Conservation (phyloP, 2,797 vertebrate genomes). For the Melanotaenia parkinsoni region DNA sequence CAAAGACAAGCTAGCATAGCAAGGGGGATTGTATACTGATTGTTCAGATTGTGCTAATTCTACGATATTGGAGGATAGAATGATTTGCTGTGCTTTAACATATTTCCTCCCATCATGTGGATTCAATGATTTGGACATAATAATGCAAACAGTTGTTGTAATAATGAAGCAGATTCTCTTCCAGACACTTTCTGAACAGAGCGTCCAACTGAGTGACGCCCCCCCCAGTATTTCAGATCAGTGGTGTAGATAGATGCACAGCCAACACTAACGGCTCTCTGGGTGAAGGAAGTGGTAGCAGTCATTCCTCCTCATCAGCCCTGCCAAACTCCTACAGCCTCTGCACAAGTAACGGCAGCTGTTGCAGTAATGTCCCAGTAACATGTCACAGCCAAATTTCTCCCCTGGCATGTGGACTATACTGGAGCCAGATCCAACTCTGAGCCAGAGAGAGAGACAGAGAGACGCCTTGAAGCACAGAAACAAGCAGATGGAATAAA, state of each 20-base stretch:
- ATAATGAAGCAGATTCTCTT: too few species aligned
- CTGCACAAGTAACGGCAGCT: constrained; percentile 63
- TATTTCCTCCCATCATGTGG: too few species aligned
- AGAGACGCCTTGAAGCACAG: constrained; percentile 43
- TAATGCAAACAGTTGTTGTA: background rate
- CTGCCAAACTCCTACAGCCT: constrained; percentile 47
- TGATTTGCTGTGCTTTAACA: too few species aligned
- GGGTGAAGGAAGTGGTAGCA: constrained; percentile 31
- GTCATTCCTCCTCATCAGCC: constrained; percentile 29
- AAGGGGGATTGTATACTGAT: too few species aligned
- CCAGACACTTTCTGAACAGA: too few species aligned
- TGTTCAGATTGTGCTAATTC: too few species aligned
- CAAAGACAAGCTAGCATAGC: too few species aligned
- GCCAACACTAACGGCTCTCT: constrained; percentile 31
- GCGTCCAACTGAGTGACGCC: too few species aligned
- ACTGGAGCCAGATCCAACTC: constrained; percentile 58
- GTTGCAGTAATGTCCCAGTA: constrained; percentile 58
- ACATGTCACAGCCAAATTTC: constrained; percentile 66
- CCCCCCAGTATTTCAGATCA: too few species aligned
- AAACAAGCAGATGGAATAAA: constrained; percentile 66
- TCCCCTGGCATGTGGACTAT: constrained; percentile 65
- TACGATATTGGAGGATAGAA: too few species aligned
- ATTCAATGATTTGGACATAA: background rate
- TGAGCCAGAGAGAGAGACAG: constrained; percentile 42
- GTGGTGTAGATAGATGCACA: too few species aligned